A percentile compares a stretch with the other conserved stretches of the same genome.
Evolutionary conservation across 2,888 invertebrate species (phyloP).

Genomic region (Drosophila fungiperda): DNA sequence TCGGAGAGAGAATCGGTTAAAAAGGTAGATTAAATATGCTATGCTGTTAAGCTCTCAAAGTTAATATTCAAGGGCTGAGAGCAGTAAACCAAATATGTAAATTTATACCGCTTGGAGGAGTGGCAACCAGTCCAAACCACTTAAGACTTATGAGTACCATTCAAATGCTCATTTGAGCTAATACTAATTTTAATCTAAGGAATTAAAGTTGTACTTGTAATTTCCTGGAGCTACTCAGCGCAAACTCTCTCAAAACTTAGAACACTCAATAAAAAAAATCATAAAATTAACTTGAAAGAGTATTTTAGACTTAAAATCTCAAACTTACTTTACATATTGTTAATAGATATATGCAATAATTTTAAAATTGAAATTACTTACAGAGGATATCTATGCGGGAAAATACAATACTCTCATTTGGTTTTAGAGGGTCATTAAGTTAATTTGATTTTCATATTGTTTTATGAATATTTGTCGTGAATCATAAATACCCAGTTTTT

Average conservation of each 20-base stretch:
- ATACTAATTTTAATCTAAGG: background rate
- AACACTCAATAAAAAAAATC: conserved; percentile 1
- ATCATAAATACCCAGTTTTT: background rate
- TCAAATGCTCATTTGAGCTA: background rate
- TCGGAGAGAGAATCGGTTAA: conserved; percentile 6
- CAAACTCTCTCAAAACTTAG: background rate
- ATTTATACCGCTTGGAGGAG: conserved; percentile 24
- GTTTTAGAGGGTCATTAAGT: background rate
- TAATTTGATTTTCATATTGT: background rate
- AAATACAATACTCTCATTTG: background rate
- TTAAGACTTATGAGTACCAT: background rate
- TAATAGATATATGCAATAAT: background rate
- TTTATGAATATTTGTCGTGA: background rate
- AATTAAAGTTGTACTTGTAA: background rate
- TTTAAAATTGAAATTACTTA: background rate
- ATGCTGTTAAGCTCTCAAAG: background rate
- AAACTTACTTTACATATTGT: no score
- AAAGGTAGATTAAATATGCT: conserved; percentile 32
- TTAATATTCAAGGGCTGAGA: conserved; percentile 6
- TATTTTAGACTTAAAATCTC: no score
- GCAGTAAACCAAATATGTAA: conserved; percentile 16
- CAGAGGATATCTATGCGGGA: background rate
- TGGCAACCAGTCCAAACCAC: conserved; percentile 35
- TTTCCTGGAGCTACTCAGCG: background rate
- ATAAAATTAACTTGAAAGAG: background rate